phyloP scores from a whole-genome alignment of 2,113 vertebrate genomes.

The Thomomys bottae region DNA sequence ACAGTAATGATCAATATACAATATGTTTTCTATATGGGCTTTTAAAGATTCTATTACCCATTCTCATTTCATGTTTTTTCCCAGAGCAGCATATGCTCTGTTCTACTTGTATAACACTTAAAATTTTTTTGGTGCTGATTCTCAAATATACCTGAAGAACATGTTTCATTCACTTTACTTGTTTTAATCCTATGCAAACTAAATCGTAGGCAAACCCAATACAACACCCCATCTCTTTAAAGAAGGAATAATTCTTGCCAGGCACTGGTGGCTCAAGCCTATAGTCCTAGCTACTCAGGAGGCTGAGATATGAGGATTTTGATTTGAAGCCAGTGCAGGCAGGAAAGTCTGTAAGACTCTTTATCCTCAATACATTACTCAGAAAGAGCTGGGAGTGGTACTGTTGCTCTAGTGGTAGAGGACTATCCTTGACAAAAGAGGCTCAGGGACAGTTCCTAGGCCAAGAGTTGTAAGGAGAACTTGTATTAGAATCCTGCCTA shows the following conservation, averaged over 20 bases:
- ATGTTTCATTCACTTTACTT: neutral
- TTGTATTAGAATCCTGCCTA: neutral
- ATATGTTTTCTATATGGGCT: neutral
- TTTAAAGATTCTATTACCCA: neutral
- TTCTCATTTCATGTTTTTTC: neutral
- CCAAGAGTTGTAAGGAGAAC: neutral
- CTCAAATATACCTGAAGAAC: neutral
- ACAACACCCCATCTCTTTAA: neutral
- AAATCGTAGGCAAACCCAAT: neutral
- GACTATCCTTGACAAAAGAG: too few relatives aligned
- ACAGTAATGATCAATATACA: neutral
- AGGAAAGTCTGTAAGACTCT: too few relatives aligned
- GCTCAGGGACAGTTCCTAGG: too few relatives aligned
- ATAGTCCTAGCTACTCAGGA: too few relatives aligned
- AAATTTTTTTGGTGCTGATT: neutral
- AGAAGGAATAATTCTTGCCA: neutral
- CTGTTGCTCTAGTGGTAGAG: too few relatives aligned
- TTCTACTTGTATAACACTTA: neutral
- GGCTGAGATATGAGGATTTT: too few relatives aligned
- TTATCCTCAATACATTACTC: too few relatives aligned
- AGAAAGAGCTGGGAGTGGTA: too few relatives aligned
- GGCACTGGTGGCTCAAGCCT: too few relatives aligned
- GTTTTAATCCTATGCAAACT: neutral
- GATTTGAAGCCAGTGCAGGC: too few relatives aligned
- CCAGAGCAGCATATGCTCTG: neutral